Base-by-base conservation (phyloP, 2,113 vertebrate genomes). In the Dissostichus mawsoni region DNA sequence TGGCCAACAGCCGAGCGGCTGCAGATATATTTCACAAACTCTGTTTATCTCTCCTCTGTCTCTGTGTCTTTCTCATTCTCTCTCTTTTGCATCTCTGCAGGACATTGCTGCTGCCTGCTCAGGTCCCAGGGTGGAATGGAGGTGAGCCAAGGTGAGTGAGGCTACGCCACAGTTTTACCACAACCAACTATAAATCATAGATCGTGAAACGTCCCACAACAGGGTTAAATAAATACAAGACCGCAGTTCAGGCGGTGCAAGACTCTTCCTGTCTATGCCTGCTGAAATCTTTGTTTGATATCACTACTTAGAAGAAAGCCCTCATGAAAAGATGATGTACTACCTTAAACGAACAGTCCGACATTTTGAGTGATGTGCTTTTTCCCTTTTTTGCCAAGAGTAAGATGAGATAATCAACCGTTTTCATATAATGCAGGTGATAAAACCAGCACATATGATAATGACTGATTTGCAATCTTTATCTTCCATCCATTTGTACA, bases 21-120 rank as follows among this genome's bases (percentile, higher is more conserved):
- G 86, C 86, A 86, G 85, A 88, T 84, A 83, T 78, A 86, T 92
- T 89, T 86, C 83, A 84, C 64, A 48, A 70, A 69, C 67, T 66
- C 79, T 66, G 73, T 90, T 88, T 89, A 90, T 87, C 81, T 79
- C 53, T 67, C 44, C 57, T 79, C 85, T 56, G 67, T 70, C 81
- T 85, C 69, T 17, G 69, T 59, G 76, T 81, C 58, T 2, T 53
- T 78, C 61, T 74, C 59, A 5, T 18, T 69, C 56, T 79, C 78
- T 17, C 75, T 84, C 78, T 82, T 78, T 57, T 25, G 70, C 59
- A 66, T 84, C 84, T 79, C 75, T 50, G 66, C 71, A 69, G 85
- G 72, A 82, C 48, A 6, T 61, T 50, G 64, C 69, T 8, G 80
- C 53, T 80, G 77, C 11, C 65, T 29, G 74, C 51, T 70, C 64